Conservation (phyloP, 23 tunicate species). For the Trididemnum clinides region DNA sequence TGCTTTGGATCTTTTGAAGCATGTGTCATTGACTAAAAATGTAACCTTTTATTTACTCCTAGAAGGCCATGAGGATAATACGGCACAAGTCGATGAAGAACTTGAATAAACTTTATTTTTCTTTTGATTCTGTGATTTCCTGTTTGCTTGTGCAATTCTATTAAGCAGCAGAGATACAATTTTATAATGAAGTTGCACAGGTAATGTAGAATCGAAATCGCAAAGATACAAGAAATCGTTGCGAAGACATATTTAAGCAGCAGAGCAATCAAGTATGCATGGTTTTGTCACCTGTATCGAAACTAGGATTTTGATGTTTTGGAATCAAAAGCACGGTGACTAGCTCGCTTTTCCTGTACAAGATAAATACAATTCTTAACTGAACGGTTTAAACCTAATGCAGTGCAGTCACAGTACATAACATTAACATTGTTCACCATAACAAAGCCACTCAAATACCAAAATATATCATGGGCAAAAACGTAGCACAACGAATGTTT, state of each 20-base stretch:
- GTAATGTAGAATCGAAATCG: constrained; percentile 17
- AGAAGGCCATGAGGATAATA: too few relatives aligned
- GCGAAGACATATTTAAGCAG: constrained; percentile 13
- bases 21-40: too few relatives aligned
- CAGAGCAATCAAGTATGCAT: constrained; percentile 17
- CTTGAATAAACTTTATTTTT: too few relatives aligned
- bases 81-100: too few relatives aligned
- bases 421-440: constrained; percentile 20
- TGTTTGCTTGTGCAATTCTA: too few relatives aligned
- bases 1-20: too few relatives aligned
- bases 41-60: too few relatives aligned
- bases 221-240: background rate
- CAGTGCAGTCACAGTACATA: constrained; percentile 10
- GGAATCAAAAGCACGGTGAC: constrained; percentile 5
- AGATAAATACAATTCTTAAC: constrained; percentile 3
- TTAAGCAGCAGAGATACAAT: too few relatives aligned
- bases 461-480: background rate
- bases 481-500: constrained; percentile 8
- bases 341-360: constrained; percentile 13
- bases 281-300: constrained; percentile 15
- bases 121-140: too few relatives aligned
- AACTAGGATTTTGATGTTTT: constrained; percentile 10
- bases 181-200: too few relatives aligned
- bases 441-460: constrained; percentile 2
- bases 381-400: constrained; percentile 9